These are phyloP conservation scores for Drosophila prosaltans DNA, from an alignment of 1,140 invertebrate species.

Conservation along the genomic window DNA sequence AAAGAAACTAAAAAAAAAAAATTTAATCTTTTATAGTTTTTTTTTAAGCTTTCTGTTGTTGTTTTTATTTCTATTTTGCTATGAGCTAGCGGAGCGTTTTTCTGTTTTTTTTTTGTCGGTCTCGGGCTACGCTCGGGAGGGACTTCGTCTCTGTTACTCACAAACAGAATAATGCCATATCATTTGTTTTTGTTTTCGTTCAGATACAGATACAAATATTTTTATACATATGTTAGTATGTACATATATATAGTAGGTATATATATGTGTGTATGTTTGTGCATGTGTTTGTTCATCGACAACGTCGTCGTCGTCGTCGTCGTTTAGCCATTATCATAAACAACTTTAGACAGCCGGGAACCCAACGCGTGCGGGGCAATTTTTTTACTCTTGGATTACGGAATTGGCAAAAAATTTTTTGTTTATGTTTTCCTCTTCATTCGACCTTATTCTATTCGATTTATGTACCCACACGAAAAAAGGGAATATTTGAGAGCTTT, in stretches of 20 bases:
- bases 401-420: constrained; percentile 55
- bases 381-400: constrained; percentile 64
- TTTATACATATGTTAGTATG: background rate
- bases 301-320: constrained; percentile 27
- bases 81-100: constrained; percentile 4
- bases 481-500: background rate
- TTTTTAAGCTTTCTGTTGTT: constrained; percentile 26
- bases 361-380: constrained; percentile 49
- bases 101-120: constrained; percentile 4
- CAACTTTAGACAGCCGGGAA: constrained; percentile 75
- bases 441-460: constrained; percentile 10
- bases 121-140: constrained; percentile 42
- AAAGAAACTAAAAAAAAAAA: constrained; percentile 81
- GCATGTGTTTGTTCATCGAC: background rate
- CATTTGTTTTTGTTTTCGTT: constrained; percentile 39
- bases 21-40: constrained; percentile 77
- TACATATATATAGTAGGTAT: background rate
- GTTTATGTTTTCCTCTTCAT: constrained; percentile 36
- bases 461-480: background rate
- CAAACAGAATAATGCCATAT: constrained; percentile 58
- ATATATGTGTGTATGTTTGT: background rate
- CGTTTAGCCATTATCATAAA: constrained; percentile 71
- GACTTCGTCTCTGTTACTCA: constrained; percentile 57
- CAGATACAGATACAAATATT: constrained; percentile 16
- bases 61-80: constrained; percentile 21